Base-by-base conservation (phyloP, 2,113 vertebrate genomes). In the Macrotus californicus region DNA sequence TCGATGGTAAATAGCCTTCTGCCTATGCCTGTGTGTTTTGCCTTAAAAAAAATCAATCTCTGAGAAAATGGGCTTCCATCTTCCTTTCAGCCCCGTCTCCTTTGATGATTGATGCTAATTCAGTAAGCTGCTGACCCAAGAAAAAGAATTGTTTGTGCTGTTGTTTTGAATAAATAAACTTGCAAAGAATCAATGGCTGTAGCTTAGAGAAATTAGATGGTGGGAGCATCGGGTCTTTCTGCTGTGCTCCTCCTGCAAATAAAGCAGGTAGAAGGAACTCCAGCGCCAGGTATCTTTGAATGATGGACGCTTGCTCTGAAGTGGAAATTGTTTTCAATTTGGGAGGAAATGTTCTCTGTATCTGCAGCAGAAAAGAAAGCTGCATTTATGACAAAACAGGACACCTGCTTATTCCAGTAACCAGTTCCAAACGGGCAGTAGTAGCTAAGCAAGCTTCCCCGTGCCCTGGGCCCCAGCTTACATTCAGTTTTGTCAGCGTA, bases 101-200 rank as follows among this genome's bases (percentile, higher is more conserved):
- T 48, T 21, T 95, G 97, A 87, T 96, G 97, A 97, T 93, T 97
- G 96, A 97, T 97, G 96, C 89, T 96, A 96, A 97, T 96, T 97
- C 85, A 96, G 96, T 97, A 96, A 97, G 96, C 96, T 97, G 96
- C 97, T 96, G 80, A 96, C 96, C 97, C 73, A 95, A 94, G 97
- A 94, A 96, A 97, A 98, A 96, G 96, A 95, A 75, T 93, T 97
- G 95, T 96, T 87, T 96, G 50, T 82, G 92, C 96, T 95, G 95
- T 97, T 96, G 98, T 98, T 98, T 98, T 97, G 87, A 94, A 98
- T 97, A 98, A 98, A 98, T 97, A 98, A 97, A 97, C 97, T 97
- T 97, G 96, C 52, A 91, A 89, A 96, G 96, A 97, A 97, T 98
- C 97, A 95, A 98, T 97, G 95, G 80, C 86, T 89, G 82, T 94